A percentile compares a stretch with the other conserved stretches of the same genome.
Evolutionary conservation across 2,888 invertebrate species (phyloP).

Genomic region (Autographa gamma): DNA sequence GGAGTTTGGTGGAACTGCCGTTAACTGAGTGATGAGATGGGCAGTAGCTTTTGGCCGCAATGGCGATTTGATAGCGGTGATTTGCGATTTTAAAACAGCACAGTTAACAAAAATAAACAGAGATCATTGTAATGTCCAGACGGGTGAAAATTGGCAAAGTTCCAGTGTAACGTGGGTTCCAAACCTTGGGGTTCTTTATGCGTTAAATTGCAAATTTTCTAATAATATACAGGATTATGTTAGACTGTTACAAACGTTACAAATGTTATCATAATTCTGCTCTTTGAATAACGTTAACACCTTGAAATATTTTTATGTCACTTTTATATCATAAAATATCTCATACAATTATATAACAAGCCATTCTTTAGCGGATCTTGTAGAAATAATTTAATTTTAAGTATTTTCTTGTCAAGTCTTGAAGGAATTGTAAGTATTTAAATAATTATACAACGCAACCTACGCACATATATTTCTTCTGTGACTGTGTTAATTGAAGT

Average conservation of each 20-base stretch:
- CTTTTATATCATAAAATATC: constrained; percentile 32
- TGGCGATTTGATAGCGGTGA: constrained; percentile 57
- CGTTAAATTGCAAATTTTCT: constrained; percentile 65
- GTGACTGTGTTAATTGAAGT: background rate
- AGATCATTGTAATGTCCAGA: constrained; percentile 73
- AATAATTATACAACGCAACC: background rate
- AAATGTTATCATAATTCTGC: constrained; percentile 48
- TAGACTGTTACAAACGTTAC: constrained; percentile 36
- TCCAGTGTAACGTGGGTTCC: constrained; percentile 69
- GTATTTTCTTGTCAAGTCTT: background rate
- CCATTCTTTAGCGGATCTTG: background rate
- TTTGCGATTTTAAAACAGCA: constrained; percentile 67
- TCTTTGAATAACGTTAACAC: constrained; percentile 35
- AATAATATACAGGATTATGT: constrained; percentile 59
- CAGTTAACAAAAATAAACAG: constrained; percentile 71
- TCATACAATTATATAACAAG: background rate
- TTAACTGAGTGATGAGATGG: constrained; percentile 30
- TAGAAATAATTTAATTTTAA: background rate
- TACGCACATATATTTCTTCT: background rate
- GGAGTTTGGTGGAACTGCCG: constrained; percentile 21
- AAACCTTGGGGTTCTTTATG: constrained; percentile 75
- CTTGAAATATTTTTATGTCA: constrained; percentile 48
- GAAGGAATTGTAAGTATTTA: background rate
- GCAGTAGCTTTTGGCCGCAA: constrained; percentile 38
- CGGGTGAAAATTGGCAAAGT: constrained; percentile 69